Percentiles rank a stretch among this genome's conserved stretches.
phyloP scores from a whole-genome alignment of 2,113 vertebrate species.

The Gracilinanus agilis region DNA sequence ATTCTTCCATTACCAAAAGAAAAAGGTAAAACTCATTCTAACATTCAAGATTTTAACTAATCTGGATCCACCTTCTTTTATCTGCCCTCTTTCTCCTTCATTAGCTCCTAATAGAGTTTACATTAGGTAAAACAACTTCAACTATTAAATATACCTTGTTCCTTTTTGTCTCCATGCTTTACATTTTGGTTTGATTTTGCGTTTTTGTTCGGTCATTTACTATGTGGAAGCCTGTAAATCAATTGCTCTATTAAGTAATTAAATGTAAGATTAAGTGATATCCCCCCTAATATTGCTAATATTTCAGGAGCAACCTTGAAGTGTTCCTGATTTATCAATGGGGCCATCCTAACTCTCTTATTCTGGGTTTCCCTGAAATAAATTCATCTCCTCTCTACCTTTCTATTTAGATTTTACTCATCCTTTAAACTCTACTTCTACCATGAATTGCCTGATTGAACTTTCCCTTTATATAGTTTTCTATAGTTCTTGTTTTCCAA shows the following conservation, averaged over 20 bases:
- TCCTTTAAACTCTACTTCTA: neutral
- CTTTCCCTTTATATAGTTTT: neutral
- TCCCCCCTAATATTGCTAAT: neutral
- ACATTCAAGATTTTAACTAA: neutral
- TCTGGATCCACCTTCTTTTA: neutral
- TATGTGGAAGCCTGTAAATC: neutral
- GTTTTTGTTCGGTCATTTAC: neutral
- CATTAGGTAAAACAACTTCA: neutral
- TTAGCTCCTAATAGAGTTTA: neutral
- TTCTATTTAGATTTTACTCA: neutral
- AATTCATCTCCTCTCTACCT: neutral
- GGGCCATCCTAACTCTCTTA: neutral
- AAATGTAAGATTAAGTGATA: neutral
- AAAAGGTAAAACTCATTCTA: conserved; percentile 10
- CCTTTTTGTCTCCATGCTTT: neutral
- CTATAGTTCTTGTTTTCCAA: neutral
- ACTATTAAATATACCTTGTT: neutral
- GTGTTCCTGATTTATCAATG: neutral
- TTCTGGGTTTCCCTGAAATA: neutral
- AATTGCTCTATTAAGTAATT: neutral
- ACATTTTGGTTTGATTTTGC: neutral
- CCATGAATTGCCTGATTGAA: neutral
- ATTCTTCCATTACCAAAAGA: neutral
- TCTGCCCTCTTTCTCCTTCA: neutral
- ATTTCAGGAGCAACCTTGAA: neutral